Evolutionary conservation across 2,113 vertebrate species (phyloP).

Genomic region (Marmota monax): DNA sequence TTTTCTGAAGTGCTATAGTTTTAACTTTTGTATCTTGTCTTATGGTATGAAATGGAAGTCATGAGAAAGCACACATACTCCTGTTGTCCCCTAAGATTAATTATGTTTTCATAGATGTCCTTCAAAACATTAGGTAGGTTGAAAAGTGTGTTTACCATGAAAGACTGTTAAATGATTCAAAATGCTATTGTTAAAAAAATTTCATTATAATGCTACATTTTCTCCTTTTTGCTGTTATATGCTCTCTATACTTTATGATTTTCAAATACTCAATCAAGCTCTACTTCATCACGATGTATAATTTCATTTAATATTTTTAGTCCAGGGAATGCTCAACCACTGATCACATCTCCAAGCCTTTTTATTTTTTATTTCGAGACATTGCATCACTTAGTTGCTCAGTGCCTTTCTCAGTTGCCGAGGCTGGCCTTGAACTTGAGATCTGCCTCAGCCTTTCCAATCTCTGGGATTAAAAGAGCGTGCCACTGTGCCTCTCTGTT

Average conservation of each 20-base stretch:
- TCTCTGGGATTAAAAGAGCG: too few relatives aligned
- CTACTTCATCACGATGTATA: background rate
- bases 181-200: background rate
- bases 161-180: background rate
- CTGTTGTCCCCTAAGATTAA: background rate
- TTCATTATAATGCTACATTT: background rate
- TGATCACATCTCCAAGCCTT: too few relatives aligned
- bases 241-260: background rate
- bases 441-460: too few relatives aligned
- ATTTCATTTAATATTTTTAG: background rate
- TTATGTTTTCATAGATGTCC: background rate
- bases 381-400: too few relatives aligned
- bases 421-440: too few relatives aligned
- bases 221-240: background rate
- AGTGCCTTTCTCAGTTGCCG: too few relatives aligned
- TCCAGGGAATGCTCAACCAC: too few relatives aligned
- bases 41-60: background rate
- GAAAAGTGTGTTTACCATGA: background rate
- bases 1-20: background rate
- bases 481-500: too few relatives aligned
- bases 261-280: conserved; percentile 46
- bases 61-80: background rate
- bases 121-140: background rate
- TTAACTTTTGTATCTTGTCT: background rate
- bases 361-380: too few relatives aligned